A percentile compares a stretch with the other conserved stretches of the same genome.
phyloP scores from a whole-genome alignment of 2,113 vertebrate genomes.

The Leptocoma aspasia region DNA sequence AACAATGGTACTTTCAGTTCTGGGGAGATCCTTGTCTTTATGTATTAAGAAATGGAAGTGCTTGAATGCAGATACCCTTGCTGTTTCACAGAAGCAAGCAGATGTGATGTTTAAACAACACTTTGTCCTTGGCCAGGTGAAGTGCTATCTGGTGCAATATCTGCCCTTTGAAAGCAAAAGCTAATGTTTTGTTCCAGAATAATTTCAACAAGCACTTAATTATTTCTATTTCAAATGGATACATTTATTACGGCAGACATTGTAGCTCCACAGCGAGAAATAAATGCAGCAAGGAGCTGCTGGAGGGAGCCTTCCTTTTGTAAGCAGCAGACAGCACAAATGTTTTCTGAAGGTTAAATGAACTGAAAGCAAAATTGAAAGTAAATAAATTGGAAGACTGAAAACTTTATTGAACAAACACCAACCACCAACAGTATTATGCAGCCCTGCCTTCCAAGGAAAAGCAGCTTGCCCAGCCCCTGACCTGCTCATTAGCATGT shows the following conservation, averaged over 20 bases:
- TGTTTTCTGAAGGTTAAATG: slow-evolving; percentile 65
- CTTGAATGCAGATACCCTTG: not conserved
- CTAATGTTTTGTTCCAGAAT: slow-evolving; percentile 54
- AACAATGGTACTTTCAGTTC: not conserved
- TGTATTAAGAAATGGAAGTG: not conserved
- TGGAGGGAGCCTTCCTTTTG: not conserved
- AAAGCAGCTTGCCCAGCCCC: not conserved
- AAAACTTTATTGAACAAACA: slow-evolving; percentile 43
- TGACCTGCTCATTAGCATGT: not conserved
- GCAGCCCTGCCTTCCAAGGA: not conserved
- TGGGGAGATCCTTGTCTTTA: not conserved
- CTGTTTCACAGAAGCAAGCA: not conserved
- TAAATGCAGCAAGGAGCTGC: slow-evolving; percentile 39
- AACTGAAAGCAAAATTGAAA: slow-evolving; percentile 57
- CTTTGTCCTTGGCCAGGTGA: slow-evolving; percentile 55
- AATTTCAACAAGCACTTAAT: slow-evolving; percentile 56
- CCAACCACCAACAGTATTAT: not conserved
- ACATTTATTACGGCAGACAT: slow-evolving; percentile 56
- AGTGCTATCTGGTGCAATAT: not conserved
- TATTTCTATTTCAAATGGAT: slow-evolving; percentile 31
- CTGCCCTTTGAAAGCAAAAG: slow-evolving; percentile 44
- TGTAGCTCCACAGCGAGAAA: slow-evolving; percentile 3
- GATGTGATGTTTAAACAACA: not conserved
- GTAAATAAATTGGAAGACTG: slow-evolving; percentile 54
- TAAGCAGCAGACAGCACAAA: slow-evolving; percentile 1